Conservation (phyloP, 2,113 vertebrate species). For the Lanius ludovicianus region DNA sequence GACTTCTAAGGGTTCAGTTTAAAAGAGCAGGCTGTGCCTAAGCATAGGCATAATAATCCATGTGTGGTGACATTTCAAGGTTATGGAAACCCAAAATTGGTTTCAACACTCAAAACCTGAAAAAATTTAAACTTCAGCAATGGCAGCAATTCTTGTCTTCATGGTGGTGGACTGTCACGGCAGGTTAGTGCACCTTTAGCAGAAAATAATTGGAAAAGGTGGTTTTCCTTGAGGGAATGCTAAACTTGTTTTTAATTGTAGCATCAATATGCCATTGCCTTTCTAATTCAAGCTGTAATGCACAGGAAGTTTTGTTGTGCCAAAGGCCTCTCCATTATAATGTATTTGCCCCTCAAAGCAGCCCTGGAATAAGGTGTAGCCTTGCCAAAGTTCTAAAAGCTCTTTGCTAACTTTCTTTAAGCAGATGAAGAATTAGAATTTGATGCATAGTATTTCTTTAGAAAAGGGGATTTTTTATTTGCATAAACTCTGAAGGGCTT, state of each 20-base stretch:
- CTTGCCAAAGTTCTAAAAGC: constrained; percentile 4
- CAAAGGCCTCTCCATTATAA: neutral
- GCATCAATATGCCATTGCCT: constrained; percentile 63
- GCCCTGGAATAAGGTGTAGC: neutral
- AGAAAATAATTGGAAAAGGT: constrained; percentile 58
- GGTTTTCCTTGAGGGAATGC: constrained; percentile 35
- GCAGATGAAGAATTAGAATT: constrained; percentile 36
- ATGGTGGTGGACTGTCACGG: neutral
- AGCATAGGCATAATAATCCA: neutral
- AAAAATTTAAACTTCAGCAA: neutral
- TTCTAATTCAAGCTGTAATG: constrained; percentile 56
- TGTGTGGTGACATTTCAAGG: constrained; percentile 45
- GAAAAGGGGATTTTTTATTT: constrained; percentile 1
- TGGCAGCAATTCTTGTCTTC: constrained; percentile 13
- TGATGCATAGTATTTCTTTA: neutral
- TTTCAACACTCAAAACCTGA: neutral
- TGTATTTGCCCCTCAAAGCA: constrained; percentile 35
- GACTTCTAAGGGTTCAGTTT: neutral
- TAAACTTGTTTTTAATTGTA: constrained; percentile 72
- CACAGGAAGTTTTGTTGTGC: constrained; percentile 27
- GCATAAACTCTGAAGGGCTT: constrained; percentile 23
- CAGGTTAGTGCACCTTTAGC: constrained; percentile 49
- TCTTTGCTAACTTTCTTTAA: constrained; percentile 10
- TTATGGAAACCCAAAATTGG: constrained; percentile 3
- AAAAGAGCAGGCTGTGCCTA: neutral